phyloP scores from a whole-genome alignment of 1,140 invertebrate genomes.

The Drosophila carrolli region DNA sequence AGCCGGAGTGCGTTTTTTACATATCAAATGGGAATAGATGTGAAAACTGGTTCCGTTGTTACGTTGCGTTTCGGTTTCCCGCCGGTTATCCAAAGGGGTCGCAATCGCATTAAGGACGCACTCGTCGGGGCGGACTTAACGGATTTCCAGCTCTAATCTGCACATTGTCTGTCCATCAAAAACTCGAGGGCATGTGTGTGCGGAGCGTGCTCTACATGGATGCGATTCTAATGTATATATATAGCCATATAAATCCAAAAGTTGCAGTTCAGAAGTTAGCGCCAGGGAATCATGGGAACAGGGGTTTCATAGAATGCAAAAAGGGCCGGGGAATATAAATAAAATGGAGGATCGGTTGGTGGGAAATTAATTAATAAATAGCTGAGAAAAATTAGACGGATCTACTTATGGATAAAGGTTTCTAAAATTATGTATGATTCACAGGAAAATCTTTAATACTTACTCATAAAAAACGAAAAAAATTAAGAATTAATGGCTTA shows the following conservation, averaged over 20 bases:
- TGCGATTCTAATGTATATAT: constrained; percentile 1
- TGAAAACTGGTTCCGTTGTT: constrained; percentile 50
- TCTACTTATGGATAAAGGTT: too few species aligned
- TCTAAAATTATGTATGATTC: too few species aligned
- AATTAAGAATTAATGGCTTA: too few species aligned
- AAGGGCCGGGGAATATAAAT: background rate
- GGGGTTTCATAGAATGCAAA: background rate
- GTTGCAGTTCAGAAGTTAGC: constrained; percentile 44
- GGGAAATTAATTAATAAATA: background rate
- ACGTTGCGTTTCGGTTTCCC: constrained; percentile 18
- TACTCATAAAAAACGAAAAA: too few species aligned
- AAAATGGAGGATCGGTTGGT: constrained; percentile 19
- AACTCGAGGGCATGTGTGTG: constrained; percentile 30
- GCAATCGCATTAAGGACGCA: constrained; percentile 73
- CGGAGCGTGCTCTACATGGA: constrained; percentile 33
- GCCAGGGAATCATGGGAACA: constrained; percentile 13
- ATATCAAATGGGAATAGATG: constrained; percentile 37
- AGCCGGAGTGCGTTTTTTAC: constrained; percentile 21
- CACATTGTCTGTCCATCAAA: constrained; percentile 48
- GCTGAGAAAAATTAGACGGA: background rate
- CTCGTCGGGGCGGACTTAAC: constrained; percentile 63
- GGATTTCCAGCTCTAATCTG: constrained; percentile 77
- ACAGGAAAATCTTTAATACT: too few species aligned
- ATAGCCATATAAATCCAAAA: constrained; percentile 33
- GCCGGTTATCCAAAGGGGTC: constrained; percentile 27